Evolutionary conservation across 30 jellyfish, hydroid and myxozoan genomes (phyloP).

Genomic region (Chrysaora quinquecirrha): DNA sequence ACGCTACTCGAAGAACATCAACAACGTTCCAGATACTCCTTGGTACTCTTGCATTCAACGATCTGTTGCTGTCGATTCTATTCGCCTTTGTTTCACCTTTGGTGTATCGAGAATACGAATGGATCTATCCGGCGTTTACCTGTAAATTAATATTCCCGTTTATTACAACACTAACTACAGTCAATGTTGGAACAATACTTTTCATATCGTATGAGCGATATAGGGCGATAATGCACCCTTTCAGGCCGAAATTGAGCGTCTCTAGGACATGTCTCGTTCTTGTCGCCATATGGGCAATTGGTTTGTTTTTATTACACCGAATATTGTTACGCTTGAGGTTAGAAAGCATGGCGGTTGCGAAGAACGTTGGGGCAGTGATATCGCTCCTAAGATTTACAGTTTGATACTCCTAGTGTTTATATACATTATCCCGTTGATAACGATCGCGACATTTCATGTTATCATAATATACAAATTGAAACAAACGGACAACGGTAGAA

Average conservation of each 20-base stretch:
- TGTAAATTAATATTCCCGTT: constrained; percentile 52
- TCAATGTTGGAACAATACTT: constrained; percentile 52
- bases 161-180: constrained; percentile 28
- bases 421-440: constrained; percentile 31
- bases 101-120: constrained; percentile 21
- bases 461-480: constrained; percentile 10
- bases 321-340: constrained; percentile 36
- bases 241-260: constrained; percentile 31
- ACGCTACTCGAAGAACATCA: constrained; percentile 5
- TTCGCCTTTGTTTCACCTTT: constrained; percentile 42
- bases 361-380: constrained; percentile 30
- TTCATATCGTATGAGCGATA: constrained; percentile 48
- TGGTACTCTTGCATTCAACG: constrained; percentile 47
- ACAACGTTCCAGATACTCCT: constrained; percentile 53
- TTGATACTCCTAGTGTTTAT: constrained; percentile 7
- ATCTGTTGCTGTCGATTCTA: constrained; percentile 43
- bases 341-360: constrained; percentile 34
- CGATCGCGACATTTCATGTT: constrained; percentile 32
- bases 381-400: constrained; percentile 53
- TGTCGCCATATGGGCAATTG: constrained; percentile 19
- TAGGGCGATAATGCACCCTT: constrained; percentile 56
- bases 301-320: constrained; percentile 20
- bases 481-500: background rate
- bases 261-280: background rate
- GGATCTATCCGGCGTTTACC: constrained; percentile 61